phyloP scores from a whole-genome alignment of 2,113 vertebrate genomes.

The Oryzias javanicus region DNA sequence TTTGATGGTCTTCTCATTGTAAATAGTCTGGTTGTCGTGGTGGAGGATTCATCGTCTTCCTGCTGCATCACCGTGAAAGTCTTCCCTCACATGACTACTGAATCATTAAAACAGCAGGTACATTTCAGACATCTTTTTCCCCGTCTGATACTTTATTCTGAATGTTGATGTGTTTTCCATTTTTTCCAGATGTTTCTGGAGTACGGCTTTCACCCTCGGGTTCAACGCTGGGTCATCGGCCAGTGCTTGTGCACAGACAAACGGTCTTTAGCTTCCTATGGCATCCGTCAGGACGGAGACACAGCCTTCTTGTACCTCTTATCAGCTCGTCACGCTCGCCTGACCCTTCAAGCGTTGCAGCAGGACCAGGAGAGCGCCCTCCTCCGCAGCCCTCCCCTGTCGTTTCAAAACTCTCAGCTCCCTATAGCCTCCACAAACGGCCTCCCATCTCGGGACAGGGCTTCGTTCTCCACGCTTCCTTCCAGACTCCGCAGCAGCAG shows the following conservation, averaged over 20 bases:
- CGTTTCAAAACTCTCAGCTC: constrained; percentile 11
- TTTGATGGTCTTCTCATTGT: background rate
- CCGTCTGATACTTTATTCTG: background rate
- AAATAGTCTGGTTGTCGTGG: constrained; percentile 81
- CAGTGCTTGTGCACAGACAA: constrained; percentile 84
- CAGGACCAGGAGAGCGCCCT: constrained; percentile 77
- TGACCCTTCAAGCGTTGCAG: constrained; percentile 75
- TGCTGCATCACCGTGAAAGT: constrained; percentile 83
- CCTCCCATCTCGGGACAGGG: constrained; percentile 40
- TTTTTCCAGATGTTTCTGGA: constrained; percentile 84
- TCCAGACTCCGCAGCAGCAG: constrained; percentile 36
- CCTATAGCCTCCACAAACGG: constrained; percentile 32
- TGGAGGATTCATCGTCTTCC: constrained; percentile 86
- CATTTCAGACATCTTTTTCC: constrained; percentile 5
- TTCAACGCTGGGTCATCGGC: constrained; percentile 93
- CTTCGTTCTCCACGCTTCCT: constrained; percentile 74
- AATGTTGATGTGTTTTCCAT: background rate
- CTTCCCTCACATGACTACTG: constrained; percentile 77
- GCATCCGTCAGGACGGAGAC: constrained; percentile 80
- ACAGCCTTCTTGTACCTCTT: constrained; percentile 88
- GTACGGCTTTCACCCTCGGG: constrained; percentile 86
- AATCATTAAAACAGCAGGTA: constrained; percentile 87
- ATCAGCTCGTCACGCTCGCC: constrained; percentile 72
- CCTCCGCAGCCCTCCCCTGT: constrained; percentile 39
- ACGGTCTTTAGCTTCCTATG: constrained; percentile 84